phyloP scores from a whole-genome alignment of 2,888 invertebrate species.

The Tricholauxania praeusta region DNA sequence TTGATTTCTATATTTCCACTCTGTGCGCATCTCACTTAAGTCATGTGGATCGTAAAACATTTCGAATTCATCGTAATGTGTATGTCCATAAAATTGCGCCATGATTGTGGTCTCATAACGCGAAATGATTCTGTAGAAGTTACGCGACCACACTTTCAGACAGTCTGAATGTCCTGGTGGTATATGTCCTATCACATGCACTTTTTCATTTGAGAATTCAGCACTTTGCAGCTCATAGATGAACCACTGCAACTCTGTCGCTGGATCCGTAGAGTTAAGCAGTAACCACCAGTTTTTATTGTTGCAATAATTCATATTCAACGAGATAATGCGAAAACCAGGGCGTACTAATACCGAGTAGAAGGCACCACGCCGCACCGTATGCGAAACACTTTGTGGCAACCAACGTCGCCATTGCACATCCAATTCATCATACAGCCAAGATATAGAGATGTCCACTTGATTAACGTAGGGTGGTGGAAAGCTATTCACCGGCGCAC shows the following conservation, averaged over 20 bases:
- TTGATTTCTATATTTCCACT: neutral
- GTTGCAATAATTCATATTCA: slow-evolving; percentile 98
- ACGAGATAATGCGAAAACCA: slow-evolving; percentile 89
- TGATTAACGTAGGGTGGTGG: slow-evolving; percentile 87
- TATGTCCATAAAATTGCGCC: slow-evolving; percentile 94
- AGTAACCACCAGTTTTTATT: slow-evolving; percentile 96
- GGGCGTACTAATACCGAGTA: slow-evolving; percentile 92
- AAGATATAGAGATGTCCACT: slow-evolving; percentile 85
- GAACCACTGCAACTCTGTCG: slow-evolving; percentile 94
- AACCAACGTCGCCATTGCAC: slow-evolving; percentile 93
- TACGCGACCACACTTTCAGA: slow-evolving; percentile 94
- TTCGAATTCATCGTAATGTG: slow-evolving; percentile 94
- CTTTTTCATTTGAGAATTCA: slow-evolving; percentile 93
- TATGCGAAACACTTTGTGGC: slow-evolving; percentile 87
- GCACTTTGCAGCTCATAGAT: slow-evolving; percentile 94
- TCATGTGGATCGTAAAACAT: slow-evolving; percentile 90
- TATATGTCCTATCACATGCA: slow-evolving; percentile 97
- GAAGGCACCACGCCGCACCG: slow-evolving; percentile 88
- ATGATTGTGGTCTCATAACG: slow-evolving; percentile 90
- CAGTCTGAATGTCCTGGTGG: slow-evolving; percentile 95
- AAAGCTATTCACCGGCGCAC: slow-evolving; percentile 94
- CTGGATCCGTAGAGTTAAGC: slow-evolving; percentile 95
- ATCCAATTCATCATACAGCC: slow-evolving; percentile 93
- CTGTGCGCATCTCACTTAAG: slow-evolving; percentile 71
- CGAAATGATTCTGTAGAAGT: slow-evolving; percentile 90